Evolutionary conservation across 2,888 invertebrate genomes (phyloP).

Genomic region (Lucinisca nassula): DNA sequence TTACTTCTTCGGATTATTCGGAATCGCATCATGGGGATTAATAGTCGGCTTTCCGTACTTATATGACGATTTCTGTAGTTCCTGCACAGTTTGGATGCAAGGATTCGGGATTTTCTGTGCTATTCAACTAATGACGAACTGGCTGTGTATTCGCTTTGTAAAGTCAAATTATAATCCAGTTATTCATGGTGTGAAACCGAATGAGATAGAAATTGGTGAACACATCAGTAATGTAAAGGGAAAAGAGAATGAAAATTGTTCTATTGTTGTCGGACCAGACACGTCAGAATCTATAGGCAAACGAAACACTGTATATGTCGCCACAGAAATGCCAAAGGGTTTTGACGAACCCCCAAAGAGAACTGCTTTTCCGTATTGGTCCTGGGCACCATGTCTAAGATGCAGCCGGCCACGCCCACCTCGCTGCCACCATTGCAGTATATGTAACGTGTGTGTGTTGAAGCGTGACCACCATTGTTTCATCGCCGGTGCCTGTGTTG

Average conservation of each 20-base stretch:
- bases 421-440: conserved; percentile 84
- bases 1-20: conserved; percentile 67
- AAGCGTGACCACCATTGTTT: conserved; percentile 87
- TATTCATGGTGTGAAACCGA: conserved; percentile 65
- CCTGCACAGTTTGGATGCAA: conserved; percentile 20
- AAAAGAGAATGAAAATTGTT: background rate
- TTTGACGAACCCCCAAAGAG: conserved; percentile 40
- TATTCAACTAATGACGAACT: conserved; percentile 80
- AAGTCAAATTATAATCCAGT: conserved; percentile 74
- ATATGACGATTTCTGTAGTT: conserved; percentile 68
- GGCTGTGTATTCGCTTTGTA: conserved; percentile 81
- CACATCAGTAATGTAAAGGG: conserved; percentile 17
- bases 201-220: conserved; percentile 45
- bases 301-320: conserved; percentile 58
- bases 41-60: conserved; percentile 76
- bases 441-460: conserved; percentile 84
- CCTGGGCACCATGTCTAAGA: conserved; percentile 84
- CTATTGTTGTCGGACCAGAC: background rate
- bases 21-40: conserved; percentile 72
- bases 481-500: conserved; percentile 84
- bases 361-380: conserved; percentile 84
- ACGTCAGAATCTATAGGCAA: background rate
- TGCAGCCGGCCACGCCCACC: conserved; percentile 84
- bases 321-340: conserved; percentile 48
- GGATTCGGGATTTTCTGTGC: conserved; percentile 75